Evolutionary conservation across 2,113 vertebrate species (phyloP).

Genomic region (Carassius auratus): DNA sequence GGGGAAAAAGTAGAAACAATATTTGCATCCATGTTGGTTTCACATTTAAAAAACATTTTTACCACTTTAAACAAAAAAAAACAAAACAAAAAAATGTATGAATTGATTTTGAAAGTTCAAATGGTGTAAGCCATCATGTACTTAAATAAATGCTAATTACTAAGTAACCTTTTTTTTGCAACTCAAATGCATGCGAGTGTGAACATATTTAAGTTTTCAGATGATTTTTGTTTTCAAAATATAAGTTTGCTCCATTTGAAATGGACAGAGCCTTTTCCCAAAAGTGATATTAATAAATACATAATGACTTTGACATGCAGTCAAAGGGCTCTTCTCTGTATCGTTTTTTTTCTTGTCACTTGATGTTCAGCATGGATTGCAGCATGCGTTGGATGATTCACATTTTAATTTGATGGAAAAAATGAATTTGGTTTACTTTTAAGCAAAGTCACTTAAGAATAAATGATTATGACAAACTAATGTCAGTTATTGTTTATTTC

Average conservation of each 20-base stretch:
- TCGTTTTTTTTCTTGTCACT: background rate
- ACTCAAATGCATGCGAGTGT: background rate
- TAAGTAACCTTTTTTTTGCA: no score
- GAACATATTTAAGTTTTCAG: background rate
- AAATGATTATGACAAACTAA: background rate
- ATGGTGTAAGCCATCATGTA: background rate
- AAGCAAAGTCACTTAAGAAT: background rate
- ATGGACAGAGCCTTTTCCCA: background rate
- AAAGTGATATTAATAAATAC: background rate
- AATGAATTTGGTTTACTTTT: background rate
- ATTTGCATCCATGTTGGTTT: background rate
- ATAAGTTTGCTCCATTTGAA: background rate
- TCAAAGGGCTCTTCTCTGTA: background rate
- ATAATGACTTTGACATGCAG: background rate
- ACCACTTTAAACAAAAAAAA: background rate
- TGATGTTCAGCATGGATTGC: background rate
- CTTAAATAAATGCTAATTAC: no score
- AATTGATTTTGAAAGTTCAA: background rate
- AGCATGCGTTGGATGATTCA: background rate
- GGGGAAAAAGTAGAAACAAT: background rate
- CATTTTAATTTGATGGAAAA: background rate
- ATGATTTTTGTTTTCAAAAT: background rate
- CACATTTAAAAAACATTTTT: background rate
- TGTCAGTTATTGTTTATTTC: background rate
- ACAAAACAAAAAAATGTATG: background rate